Percentiles rank a stretch among this genome's conserved stretches.
Conservation (phyloP, 2,113 vertebrate genomes). For the Emberiza fucata region DNA sequence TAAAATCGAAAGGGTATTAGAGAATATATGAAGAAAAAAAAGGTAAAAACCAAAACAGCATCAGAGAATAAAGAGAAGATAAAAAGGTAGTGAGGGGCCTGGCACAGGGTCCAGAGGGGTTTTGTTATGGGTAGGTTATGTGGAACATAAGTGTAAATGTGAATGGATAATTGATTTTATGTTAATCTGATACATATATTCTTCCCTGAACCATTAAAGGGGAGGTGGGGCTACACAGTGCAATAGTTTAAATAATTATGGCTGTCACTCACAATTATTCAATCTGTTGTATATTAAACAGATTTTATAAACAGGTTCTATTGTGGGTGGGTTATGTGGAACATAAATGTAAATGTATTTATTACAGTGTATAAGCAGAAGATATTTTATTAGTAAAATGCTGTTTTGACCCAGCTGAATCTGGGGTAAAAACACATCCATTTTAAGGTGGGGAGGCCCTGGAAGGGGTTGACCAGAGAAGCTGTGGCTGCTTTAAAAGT, state of each 20-base stretch:
- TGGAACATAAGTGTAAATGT: neutral
- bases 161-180: neutral
- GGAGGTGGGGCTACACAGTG: neutral
- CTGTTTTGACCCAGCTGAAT: neutral
- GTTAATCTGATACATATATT: slow-evolving; percentile 25
- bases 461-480: neutral
- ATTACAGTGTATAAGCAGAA: fast-evolving
- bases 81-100: neutral
- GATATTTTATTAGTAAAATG: neutral
- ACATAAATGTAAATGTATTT: fast-evolving
- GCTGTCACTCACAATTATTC: neutral
- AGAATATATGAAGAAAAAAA: too few relatives aligned
- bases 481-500: neutral
- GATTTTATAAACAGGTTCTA: too few relatives aligned
- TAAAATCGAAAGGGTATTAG: too few relatives aligned
- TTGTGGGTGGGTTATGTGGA: fast-evolving
- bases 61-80: too few relatives aligned
- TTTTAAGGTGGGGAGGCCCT: neutral
- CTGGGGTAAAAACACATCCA: neutral
- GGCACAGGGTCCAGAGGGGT: neutral
- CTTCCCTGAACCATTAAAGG: slow-evolving; percentile 2
- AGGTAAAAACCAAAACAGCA: too few relatives aligned
- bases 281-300: neutral
- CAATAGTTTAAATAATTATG: slow-evolving; percentile 34
- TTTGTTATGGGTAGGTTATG: neutral